These are phyloP conservation scores for Teleiodes luculella DNA, from an alignment of 2,888 invertebrate species.

Conservation along the genomic window DNA sequence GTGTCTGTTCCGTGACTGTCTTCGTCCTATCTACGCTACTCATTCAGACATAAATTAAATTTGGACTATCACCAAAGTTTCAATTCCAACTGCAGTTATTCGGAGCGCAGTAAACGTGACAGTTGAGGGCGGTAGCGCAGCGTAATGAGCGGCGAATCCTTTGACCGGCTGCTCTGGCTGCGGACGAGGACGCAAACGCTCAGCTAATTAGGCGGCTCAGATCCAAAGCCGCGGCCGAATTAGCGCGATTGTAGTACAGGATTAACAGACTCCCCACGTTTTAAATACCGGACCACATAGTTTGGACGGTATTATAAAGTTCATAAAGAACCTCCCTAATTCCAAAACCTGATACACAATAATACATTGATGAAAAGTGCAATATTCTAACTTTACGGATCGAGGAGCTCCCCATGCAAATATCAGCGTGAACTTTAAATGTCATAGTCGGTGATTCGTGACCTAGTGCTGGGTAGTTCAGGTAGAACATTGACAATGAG, in stretches of 20 bases:
- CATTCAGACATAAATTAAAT: conserved; percentile 54
- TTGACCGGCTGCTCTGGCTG: conserved; percentile 62
- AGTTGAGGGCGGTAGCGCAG: conserved; percentile 46
- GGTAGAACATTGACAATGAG: conserved; percentile 11
- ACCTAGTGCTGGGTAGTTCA: conserved; percentile 11
- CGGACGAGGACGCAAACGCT: conserved; percentile 51
- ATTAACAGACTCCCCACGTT: conserved; percentile 43
- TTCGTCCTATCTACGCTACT: conserved; percentile 50
- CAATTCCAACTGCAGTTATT: conserved; percentile 42
- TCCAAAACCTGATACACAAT: conserved; percentile 15
- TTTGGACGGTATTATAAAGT: conserved; percentile 2
- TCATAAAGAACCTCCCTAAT: background rate
- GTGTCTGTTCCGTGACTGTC: conserved; percentile 66
- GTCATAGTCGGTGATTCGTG: conserved; percentile 53
- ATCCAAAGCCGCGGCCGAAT: conserved; percentile 70
- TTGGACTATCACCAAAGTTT: conserved; percentile 39
- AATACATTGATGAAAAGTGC: conserved; percentile 19
- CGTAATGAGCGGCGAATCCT: conserved; percentile 74
- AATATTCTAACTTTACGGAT: conserved; percentile 36
- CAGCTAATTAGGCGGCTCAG: conserved; percentile 71
- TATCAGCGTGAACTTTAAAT: conserved; percentile 74
- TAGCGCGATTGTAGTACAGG: conserved; percentile 60
- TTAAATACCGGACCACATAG: conserved; percentile 31
- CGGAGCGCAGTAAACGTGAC: conserved; percentile 49
- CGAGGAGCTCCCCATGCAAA: conserved; percentile 47